Percentiles rank a stretch among this genome's conserved stretches.
Evolutionary conservation across 92 coral and sea anemone species (phyloP).

Genomic region (Ricordea florida): DNA sequence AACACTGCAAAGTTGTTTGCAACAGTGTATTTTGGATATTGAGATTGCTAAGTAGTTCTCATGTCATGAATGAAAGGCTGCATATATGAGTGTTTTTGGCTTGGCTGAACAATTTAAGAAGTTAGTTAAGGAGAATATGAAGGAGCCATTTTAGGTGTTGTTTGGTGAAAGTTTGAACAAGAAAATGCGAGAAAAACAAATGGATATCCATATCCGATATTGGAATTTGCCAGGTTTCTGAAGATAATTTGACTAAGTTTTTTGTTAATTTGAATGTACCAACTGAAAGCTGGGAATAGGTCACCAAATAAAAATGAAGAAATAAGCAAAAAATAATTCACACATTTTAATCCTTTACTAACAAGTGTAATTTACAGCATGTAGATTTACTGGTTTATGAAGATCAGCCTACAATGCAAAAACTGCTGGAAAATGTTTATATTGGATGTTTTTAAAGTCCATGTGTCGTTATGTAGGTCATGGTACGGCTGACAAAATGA

Average conservation of each 20-base stretch:
- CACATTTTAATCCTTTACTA: too few species aligned
- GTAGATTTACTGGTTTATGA: too few species aligned
- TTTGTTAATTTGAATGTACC: too few species aligned
- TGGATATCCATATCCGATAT: slow-evolving; percentile 37
- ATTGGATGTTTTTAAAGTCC: too few species aligned
- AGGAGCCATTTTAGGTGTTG: slow-evolving; percentile 30
- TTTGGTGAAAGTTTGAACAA: slow-evolving; percentile 33
- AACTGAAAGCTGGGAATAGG: too few species aligned
- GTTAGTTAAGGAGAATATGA: slow-evolving; percentile 30
- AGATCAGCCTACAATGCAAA: too few species aligned
- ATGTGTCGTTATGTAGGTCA: slow-evolving; percentile 28
- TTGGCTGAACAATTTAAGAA: slow-evolving; percentile 26
- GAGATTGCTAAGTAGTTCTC: slow-evolving; percentile 39
- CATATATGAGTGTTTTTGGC: slow-evolving; percentile 14
- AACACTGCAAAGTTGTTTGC: slow-evolving; percentile 22
- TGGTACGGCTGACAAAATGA: slow-evolving; percentile 35
- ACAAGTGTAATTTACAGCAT: too few species aligned
- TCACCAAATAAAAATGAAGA: too few species aligned
- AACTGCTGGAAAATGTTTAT: too few species aligned
- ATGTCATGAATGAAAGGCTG: slow-evolving; percentile 32
- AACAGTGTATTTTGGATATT: slow-evolving; percentile 52
- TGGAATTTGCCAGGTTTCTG: too few species aligned
- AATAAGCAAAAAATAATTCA: too few species aligned
- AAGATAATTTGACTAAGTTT: too few species aligned
- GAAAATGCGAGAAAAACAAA: slow-evolving; percentile 40